Evolutionary conservation across 2,888 invertebrate genomes (phyloP), one percentile per base, ranked within the genome.

Genomic region (Eristalis tenax): DNA sequence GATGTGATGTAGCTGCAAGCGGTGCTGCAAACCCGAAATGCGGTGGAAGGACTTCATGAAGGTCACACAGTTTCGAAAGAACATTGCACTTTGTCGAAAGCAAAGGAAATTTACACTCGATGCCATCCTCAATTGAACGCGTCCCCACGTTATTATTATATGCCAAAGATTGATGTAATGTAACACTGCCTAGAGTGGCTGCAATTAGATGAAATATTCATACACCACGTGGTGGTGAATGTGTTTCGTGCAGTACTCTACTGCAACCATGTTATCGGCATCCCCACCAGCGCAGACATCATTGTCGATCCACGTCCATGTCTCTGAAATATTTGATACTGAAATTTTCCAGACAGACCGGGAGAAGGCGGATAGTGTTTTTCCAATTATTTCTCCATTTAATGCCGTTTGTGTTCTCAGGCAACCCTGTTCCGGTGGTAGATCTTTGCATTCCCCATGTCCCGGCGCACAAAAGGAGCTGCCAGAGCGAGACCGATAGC

Each of bases 351-450:
- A 40, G 8, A 18, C n/a, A 64, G 13, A 35, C 64, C 38, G 40
- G 18, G 18, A 22, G 50, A 23, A 43, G 65, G 35, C 57, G 68
- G 57, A 32, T 63, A 77, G 61, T 86, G 82, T 78, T 86, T 84
- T 86, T 65, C 85, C 85, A 86, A 86, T 86, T 85, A 85, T 82
- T 79, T 82, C 76, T 63, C 76, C 71, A 80, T 80, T 80, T 73
- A 85, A 77, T 68, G 40, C 68, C 68, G 81, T 64, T 81, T 77
- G 81, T 77, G 63, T 64, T 77, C 68, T 43, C 57, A 35, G 38
- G 57, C 57, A 74, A 70, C 63, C 40, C 40, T 32, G n/a, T 35
- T 63, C 11, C n/a, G 32, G 22, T 23, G 40, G 35, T 65, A 59
- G 28, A 66, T 61, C 56, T 76, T 66, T 69, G 50, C 15, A 26